These are phyloP conservation scores for Smittia aterrima DNA, from an alignment of 2,888 invertebrate genomes.

Conservation along the genomic window DNA sequence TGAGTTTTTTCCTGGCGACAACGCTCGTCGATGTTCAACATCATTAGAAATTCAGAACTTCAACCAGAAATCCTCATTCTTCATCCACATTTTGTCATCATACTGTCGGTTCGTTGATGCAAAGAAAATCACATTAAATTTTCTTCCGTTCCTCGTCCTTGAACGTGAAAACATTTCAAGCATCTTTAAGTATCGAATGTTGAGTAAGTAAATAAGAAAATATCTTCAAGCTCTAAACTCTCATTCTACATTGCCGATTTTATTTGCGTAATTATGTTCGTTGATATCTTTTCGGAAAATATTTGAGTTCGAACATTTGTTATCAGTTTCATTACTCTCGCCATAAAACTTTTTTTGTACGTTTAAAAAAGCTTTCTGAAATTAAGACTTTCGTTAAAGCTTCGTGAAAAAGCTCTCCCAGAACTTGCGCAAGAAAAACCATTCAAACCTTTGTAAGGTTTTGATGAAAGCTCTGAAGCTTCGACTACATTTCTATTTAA, in stretches of 20 bases:
- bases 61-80: constrained; percentile 15
- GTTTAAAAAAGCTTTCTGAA: too few relatives aligned
- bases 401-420: too few relatives aligned
- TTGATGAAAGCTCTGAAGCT: not conserved
- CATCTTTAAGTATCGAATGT: too few relatives aligned
- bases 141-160: not conserved
- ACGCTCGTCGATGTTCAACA: not conserved
- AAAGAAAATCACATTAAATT: not conserved
- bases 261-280: not conserved
- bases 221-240: too few relatives aligned
- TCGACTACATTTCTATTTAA: not conserved
- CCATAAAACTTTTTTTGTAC: not conserved
- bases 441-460: too few relatives aligned
- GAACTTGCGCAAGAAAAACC: too few relatives aligned
- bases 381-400: too few relatives aligned
- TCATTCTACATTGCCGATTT: too few relatives aligned
- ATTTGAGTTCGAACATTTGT: not conserved
- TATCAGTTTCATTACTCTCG: not conserved
- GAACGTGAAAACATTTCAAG: too few relatives aligned
- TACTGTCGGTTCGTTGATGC: constrained; percentile 1
- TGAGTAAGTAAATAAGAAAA: too few relatives aligned
- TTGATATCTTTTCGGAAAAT: constrained; percentile 2
- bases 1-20: not conserved
- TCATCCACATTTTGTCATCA: constrained; percentile 28
- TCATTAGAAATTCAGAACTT: constrained; percentile 24